These are phyloP conservation scores for Anarrhichthys ocellatus DNA, from an alignment of 2,113 vertebrate species.

Conservation along the genomic window DNA sequence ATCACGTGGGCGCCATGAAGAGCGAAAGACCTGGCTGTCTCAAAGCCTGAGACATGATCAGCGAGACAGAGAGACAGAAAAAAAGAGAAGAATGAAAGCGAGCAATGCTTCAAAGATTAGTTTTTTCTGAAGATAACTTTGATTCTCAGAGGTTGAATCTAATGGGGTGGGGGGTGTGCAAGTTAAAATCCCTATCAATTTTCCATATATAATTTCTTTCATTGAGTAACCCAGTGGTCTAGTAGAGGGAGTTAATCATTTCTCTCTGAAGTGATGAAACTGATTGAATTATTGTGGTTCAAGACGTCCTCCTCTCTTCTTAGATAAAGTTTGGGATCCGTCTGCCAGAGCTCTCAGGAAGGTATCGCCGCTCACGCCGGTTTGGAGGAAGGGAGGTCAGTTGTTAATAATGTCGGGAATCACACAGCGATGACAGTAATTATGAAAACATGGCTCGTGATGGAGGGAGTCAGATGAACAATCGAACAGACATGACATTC, in stretches of 20 bases:
- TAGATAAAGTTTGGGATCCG: constrained; percentile 72
- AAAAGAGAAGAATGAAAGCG: constrained; percentile 41
- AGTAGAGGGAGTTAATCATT: constrained; percentile 77
- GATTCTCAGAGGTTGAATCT: constrained; percentile 67
- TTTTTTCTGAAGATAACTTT: constrained; percentile 71
- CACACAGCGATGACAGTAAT: constrained; percentile 53
- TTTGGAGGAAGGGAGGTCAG: constrained; percentile 35
- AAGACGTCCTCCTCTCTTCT: constrained; percentile 55
- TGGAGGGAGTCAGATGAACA: constrained; percentile 57
- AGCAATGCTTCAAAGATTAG: constrained; percentile 74
- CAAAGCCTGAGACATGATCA: constrained; percentile 87
- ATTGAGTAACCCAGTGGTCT: constrained; percentile 77
- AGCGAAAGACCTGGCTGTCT: constrained; percentile 94
- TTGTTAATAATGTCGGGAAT: constrained; percentile 61
- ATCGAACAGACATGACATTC: constrained; percentile 61
- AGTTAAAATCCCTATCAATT: constrained; percentile 79
- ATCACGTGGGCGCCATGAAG: constrained; percentile 94
- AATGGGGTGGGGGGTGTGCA: constrained; percentile 48
- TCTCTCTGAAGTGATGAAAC: constrained; percentile 83
- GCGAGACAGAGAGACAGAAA: constrained; percentile 14
- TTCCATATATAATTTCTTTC: constrained; percentile 79
- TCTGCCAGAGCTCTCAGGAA: constrained; percentile 51
- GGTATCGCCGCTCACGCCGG: constrained; percentile 22
- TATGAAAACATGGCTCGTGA: constrained; percentile 65
- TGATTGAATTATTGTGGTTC: constrained; percentile 81